Evolutionary conservation across 2,888 invertebrate species (phyloP).

Genomic region (Subacronicta megacephala): DNA sequence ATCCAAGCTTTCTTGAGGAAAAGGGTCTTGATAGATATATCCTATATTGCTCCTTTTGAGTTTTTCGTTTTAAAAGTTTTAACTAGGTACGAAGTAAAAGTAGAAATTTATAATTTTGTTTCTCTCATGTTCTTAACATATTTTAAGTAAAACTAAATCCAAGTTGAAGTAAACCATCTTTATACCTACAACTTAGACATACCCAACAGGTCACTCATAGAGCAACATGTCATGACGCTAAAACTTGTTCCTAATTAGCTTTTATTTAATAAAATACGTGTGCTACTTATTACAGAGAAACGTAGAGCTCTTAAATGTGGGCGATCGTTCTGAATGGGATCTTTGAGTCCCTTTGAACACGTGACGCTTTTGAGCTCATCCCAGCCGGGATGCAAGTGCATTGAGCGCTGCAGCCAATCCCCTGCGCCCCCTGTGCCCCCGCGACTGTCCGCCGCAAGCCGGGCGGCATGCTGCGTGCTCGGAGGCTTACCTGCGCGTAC

Average conservation of each 20-base stretch:
- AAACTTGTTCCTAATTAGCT: too few relatives aligned
- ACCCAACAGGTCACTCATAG: neutral
- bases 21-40: too few relatives aligned
- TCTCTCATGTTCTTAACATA: too few relatives aligned
- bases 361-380: conserved; percentile 53
- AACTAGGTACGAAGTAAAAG: too few relatives aligned
- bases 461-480: conserved; percentile 52
- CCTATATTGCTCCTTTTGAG: too few relatives aligned
- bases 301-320: conserved; percentile 13
- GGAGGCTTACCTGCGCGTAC: conserved; percentile 82
- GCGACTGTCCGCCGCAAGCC: conserved; percentile 51
- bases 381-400: conserved; percentile 74
- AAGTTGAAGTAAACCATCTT: too few relatives aligned
- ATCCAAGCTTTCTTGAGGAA: too few relatives aligned
- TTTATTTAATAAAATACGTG: too few relatives aligned
- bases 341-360: conserved; percentile 46
- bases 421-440: conserved; percentile 37
- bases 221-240: neutral
- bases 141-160: too few relatives aligned
- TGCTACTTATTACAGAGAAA: conserved; percentile 4
- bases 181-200: too few relatives aligned
- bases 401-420: conserved; percentile 59
- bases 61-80: too few relatives aligned
- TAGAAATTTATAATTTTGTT: too few relatives aligned
- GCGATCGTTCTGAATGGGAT: conserved; percentile 38